These are phyloP conservation scores for Cynodonichthys magdalenae DNA, from an alignment of 2,797 vertebrate genomes.

Conservation along the genomic window DNA sequence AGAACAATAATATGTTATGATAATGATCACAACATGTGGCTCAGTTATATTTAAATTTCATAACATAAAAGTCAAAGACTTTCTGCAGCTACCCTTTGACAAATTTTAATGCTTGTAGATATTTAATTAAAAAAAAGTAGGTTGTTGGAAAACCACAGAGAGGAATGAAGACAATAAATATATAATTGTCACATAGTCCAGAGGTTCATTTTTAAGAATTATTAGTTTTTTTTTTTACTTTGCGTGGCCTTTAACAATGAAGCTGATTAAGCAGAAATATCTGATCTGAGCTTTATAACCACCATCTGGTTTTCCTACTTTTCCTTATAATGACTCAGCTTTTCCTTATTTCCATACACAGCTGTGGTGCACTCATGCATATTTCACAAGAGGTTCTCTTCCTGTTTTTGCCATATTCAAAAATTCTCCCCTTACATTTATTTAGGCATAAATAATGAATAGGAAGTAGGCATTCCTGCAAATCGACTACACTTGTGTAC, in stretches of 20 bases:
- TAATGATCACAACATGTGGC: too few species aligned
- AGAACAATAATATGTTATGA: too few species aligned
- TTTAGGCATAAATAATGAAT: constrained; percentile 70
- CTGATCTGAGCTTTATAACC: constrained; percentile 22
- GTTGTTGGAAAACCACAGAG: too few species aligned
- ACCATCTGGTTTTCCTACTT: constrained; percentile 3
- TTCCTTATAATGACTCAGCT: constrained; percentile 21
- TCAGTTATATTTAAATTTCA: too few species aligned
- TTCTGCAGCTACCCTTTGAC: too few species aligned
- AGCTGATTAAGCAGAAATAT: not conserved
- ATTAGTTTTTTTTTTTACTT: not conserved
- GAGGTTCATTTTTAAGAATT: not conserved
- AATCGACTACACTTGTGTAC: constrained; percentile 67
- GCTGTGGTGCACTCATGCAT: constrained; percentile 60
- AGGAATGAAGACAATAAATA: not conserved
- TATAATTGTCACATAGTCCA: not conserved
- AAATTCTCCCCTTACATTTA: constrained; percentile 54
- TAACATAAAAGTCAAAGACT: too few species aligned
- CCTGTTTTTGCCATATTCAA: constrained; percentile 34
- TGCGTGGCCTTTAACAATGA: not conserved
- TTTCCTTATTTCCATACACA: constrained; percentile 25
- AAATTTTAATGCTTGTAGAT: too few species aligned
- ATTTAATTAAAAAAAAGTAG: too few species aligned
- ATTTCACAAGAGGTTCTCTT: constrained; percentile 49
- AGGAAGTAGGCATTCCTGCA: constrained; percentile 55